Base-by-base conservation (phyloP, 2,888 invertebrate genomes). In the Mystacides longicornis region DNA sequence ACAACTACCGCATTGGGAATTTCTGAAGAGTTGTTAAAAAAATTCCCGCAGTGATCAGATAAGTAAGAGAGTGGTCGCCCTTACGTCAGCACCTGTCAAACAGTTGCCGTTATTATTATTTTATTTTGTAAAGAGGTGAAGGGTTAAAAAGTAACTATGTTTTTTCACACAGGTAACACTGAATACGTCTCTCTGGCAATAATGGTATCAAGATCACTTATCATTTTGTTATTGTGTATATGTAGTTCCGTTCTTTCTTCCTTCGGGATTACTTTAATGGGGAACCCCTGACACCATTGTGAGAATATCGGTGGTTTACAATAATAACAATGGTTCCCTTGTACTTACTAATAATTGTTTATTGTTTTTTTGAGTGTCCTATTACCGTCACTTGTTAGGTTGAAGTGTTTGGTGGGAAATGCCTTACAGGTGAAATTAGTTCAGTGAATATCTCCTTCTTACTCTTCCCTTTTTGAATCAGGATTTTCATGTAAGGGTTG, bases 21-120 rank as follows among this genome's bases (percentile, higher is more conserved):
- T 31, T 33, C 19, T 46, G 27, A 27, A 49, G 49, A 37, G 49
- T 43, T 42, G 43, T 49, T 54, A 54, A 54, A 23, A 46, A 54
- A 54, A 54, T n/a, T 55, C 55, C 51, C 48, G 55, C 55, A 37
- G 56, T 49, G 56, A 59, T 58, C 57, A 57, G 59, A 59, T 59
- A 59, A 59, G 59, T 46, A 37, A 54, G 37, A 37, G n/a, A n/a
- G n/a, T n/a, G n/a, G n/a, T n/a, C n/a, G n/a, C 48, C 50, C 54
- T 52, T 54, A 59, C 59, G 56, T 56, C 45, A 19, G 20, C 21
- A 20, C 45, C 19, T 45, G 19, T 45, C 20, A 45, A 45, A 45
- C 20, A 21, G 45, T 19, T 45, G 19, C 45, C 45, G 16, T 5
- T 14, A 14, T 19, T 14, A 16, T 16, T 14, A 7, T 37, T n/a